Evolutionary conservation across 2,888 invertebrate genomes (phyloP), one percentile per base, ranked within the genome.

Genomic region (Sialis lutaria): DNA sequence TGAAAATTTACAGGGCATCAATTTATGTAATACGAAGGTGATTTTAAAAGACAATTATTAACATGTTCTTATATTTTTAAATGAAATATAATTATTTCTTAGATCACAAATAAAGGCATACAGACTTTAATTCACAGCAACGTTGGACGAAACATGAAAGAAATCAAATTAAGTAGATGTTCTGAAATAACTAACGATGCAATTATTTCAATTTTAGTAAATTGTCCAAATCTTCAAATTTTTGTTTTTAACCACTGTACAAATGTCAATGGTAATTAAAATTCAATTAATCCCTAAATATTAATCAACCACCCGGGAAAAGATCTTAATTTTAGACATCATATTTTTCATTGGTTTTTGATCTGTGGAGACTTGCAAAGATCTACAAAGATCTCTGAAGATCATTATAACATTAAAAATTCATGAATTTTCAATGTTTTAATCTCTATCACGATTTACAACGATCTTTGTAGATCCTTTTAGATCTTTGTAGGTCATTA

Each of bases 21-120:
- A 59, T 44, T 51, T 65, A 45, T 63, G 64, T 6, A 54, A 56
- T 31, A 62, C 67, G 13, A 56, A 61, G 55, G 67, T 66, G 57
- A 54, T 46, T 47, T 40, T 9, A 10, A 46, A 40, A 33, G 7
- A 41, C n/a, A n/a, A 5, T 31, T 12, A 33, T 39, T n/a, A 30
- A 35, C 22, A 42, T 42, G 31, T 40, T 33, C 40, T 8, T 30
- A 31, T 51, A 45, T 35, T 48, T 54, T 44, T 30, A 5, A 13
- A 30, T 44, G 6, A 10, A 12, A 34, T 2, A 12, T 12, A n/a
- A n/a, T n/a, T n/a, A 35, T 22, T 35, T 9, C 55, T 10, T 50
- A 64, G 65, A 54, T 64, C 33, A 57, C 57, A 30, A 58, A 62
- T 53, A 47, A 55, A 32, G 64, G 64, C 12, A 56, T 64, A 33